Conservation (phyloP, 64 coral and sea anemone species). For the Montipora foliosa region DNA sequence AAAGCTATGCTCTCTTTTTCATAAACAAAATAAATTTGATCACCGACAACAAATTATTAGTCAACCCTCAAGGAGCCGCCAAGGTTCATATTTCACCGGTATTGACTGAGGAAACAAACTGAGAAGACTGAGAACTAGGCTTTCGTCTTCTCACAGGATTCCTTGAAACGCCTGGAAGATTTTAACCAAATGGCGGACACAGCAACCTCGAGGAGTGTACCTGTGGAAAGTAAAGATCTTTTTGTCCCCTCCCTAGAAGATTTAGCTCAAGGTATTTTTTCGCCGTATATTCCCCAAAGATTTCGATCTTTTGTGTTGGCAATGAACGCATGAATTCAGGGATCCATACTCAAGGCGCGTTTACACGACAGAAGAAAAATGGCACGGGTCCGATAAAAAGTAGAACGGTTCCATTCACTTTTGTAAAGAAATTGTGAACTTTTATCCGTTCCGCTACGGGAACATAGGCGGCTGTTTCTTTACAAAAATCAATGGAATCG, state of each 20-base stretch:
- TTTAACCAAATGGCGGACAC: conserved; percentile 3
- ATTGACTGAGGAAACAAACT: not conserved
- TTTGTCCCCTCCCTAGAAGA: conserved; percentile 76
- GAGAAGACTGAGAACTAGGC: not conserved
- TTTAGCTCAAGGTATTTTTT: conserved; percentile 73
- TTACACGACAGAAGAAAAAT: too few relatives aligned
- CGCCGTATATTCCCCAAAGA: not conserved
- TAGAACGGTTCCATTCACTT: too few relatives aligned
- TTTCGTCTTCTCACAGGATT: not conserved
- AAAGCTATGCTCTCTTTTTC: not conserved
- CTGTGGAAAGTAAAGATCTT: conserved; percentile 77
- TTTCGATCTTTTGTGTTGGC: not conserved
- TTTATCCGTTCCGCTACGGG: too few relatives aligned
- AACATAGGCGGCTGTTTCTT: too few relatives aligned
- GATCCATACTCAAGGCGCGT: too few relatives aligned
- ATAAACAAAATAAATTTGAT: not conserved
- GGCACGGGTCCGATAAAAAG: too few relatives aligned
- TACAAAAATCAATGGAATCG: too few relatives aligned
- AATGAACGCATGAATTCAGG: not conserved
- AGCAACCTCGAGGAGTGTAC: conserved; percentile 26
- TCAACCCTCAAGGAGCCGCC: not conserved
- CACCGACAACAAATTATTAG: not conserved
- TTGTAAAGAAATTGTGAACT: too few relatives aligned
- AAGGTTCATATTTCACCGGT: not conserved
- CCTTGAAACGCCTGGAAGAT: conserved; percentile 12